Evolutionary conservation across 2,113 vertebrate species (phyloP).

Genomic region (Oryzias celebensis): DNA sequence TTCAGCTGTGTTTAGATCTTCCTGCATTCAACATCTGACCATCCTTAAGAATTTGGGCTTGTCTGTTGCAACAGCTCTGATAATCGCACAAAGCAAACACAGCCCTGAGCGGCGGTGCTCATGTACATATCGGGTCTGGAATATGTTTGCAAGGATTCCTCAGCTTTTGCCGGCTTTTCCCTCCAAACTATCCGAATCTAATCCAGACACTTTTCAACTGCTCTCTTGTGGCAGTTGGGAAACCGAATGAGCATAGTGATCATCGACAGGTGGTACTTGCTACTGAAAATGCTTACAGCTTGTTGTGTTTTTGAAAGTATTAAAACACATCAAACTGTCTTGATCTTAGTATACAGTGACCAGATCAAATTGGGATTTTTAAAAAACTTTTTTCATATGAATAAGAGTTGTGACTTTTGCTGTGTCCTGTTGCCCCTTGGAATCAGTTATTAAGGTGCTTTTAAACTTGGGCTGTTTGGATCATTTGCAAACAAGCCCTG

Average conservation of each 20-base stretch:
- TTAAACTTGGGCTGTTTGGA: too few relatives aligned
- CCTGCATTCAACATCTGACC: too few relatives aligned
- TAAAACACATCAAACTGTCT: neutral
- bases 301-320: slow-evolving; percentile 7
- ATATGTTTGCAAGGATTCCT: slow-evolving; percentile 45
- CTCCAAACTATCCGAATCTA: slow-evolving; percentile 12
- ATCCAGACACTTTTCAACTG: slow-evolving; percentile 58
- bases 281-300: slow-evolving; percentile 1
- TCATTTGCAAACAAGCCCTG: too few relatives aligned
- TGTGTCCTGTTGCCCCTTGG: too few relatives aligned
- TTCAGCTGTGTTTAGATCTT: too few relatives aligned
- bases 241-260: slow-evolving; percentile 3
- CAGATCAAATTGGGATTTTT: too few relatives aligned
- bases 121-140: slow-evolving; percentile 34
- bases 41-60: slow-evolving; percentile 22
- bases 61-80: slow-evolving; percentile 4
- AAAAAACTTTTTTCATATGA: too few relatives aligned
- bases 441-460: too few relatives aligned
- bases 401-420: too few relatives aligned
- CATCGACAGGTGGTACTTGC: slow-evolving; percentile 29
- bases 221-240: neutral
- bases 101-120: slow-evolving; percentile 27
- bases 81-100: slow-evolving; percentile 31
- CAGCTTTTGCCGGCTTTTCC: slow-evolving; percentile 20
- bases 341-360: too few relatives aligned